Evolutionary conservation across 2,113 vertebrate genomes (phyloP), one percentile per base, ranked within the genome.

Genomic region (Electrona antarctica): DNA sequence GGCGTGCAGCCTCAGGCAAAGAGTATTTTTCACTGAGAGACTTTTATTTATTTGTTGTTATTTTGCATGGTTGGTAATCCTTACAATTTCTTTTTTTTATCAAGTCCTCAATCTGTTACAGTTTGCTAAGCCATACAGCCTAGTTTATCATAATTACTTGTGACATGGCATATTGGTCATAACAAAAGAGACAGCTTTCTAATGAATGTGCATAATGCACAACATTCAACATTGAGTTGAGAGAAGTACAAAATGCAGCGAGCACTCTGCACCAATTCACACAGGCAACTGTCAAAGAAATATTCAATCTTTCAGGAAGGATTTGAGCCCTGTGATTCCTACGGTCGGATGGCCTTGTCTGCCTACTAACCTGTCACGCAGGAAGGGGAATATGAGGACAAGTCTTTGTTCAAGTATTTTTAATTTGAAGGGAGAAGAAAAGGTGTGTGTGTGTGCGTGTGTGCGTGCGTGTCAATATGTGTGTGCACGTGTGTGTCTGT

Each of bases 371-470:
- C 33, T 85, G 76, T 85, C 85, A 80, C 78, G 67, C 57, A 0
- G 2, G 52, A 57, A 0, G 2, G 52, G 8, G 60, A 75, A 87
- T 74, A 87, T 88, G 81, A 80, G 89, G 81, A 80, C 67, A 46
- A 58, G 69, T 65, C 79, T 88, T 89, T 89, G 85, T 87, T 87
- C 77, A 68, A 28, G 69, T 68, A 58, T 51, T 70, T 88, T 84
- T 86, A 69, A 85, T 84, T 84, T 86, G 64, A 71, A 72, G 64
- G 47, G 49, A 58, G 59, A 62, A 60, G n/a, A 72, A 77, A 80
- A 60, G 28, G 33, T 6, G 33, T 6, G 3, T 41, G 33, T 6
- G 3, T n/a, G n/a, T n/a, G n/a, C n/a, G n/a, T n/a, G n/a, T n/a
- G n/a, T n/a, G n/a, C n/a, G n/a, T n/a, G n/a, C n/a, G n/a, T n/a